Evolutionary conservation across 2,888 invertebrate genomes (phyloP).

Genomic region (Amaurobius ferox): DNA sequence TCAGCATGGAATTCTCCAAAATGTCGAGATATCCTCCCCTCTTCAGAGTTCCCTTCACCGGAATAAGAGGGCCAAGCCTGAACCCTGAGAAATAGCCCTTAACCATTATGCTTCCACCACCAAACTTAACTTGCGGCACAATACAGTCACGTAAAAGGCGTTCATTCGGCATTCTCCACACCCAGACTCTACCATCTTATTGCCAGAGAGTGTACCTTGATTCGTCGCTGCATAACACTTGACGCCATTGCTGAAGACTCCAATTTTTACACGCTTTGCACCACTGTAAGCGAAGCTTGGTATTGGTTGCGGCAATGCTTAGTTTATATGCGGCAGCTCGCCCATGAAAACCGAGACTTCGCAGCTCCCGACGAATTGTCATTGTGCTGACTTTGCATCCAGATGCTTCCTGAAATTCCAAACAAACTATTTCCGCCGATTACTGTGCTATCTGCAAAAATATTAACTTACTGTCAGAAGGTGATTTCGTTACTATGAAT

Average conservation of each 20-base stretch:
- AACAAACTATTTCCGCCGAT: no score
- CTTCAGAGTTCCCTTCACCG: neutral
- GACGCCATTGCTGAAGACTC: neutral
- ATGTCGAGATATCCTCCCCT: no score
- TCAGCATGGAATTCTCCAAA: no score
- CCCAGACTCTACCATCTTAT: slow-evolving; percentile 28
- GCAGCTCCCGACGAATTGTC: no score
- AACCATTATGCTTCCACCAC: neutral
- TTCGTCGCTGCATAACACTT: slow-evolving; percentile 10
- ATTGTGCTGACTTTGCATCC: no score
- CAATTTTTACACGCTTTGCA: slow-evolving; percentile 11
- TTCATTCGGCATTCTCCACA: slow-evolving; percentile 4
- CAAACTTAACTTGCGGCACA: neutral
- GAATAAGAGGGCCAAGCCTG: neutral
- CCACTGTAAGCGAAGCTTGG: slow-evolving; percentile 26
- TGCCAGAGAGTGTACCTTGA: slow-evolving; percentile 17
- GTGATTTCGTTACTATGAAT: no score
- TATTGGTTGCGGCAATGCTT: slow-evolving; percentile 25
- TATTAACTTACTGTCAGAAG: no score
- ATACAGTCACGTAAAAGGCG: neutral
- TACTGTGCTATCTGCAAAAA: no score
- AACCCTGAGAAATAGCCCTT: neutral
- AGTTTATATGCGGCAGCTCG: slow-evolving; percentile 33
- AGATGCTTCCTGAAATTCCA: no score
- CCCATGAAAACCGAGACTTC: slow-evolving; percentile 20